A percentile compares a stretch with the other conserved stretches of the same genome.
phyloP scores from a whole-genome alignment of 2,797 vertebrate genomes.

The Lophius americanus region DNA sequence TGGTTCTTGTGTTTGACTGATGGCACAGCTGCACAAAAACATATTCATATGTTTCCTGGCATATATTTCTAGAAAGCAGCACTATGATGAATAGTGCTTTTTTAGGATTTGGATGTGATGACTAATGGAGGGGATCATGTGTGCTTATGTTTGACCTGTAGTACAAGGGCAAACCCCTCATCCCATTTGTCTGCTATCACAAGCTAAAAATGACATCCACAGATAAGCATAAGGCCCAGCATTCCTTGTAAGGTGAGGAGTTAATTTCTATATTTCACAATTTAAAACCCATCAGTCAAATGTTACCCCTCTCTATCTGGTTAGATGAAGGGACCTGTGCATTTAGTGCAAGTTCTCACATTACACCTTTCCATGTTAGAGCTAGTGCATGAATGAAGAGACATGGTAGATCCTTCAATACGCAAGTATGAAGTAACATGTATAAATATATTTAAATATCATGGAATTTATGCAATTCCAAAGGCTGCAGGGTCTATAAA shows the following conservation, averaged over 20 bases:
- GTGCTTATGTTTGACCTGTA: conserved; percentile 87
- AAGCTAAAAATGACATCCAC: conserved; percentile 68
- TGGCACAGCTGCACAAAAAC: not conserved
- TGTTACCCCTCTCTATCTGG: conserved; percentile 85
- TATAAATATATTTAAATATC: not conserved
- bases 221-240: conserved; percentile 84
- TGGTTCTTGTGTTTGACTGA: not conserved
- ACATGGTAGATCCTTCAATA: too few relatives aligned
- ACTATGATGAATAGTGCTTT: conserved; percentile 32
- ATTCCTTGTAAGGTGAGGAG: conserved; percentile 88
- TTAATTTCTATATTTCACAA: conserved; percentile 94
- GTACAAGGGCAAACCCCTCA: conserved; percentile 74
- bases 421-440: too few relatives aligned
- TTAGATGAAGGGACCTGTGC: conserved; percentile 54
- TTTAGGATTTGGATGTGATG: conserved; percentile 73
- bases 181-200: conserved; percentile 54
- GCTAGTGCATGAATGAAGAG: conserved; percentile 67
- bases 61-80: conserved; percentile 7
- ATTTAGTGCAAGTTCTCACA: conserved; percentile 82
- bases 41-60: not conserved
- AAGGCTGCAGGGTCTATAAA: not conserved
- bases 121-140: conserved; percentile 89
- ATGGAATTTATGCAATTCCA: not conserved
- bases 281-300: conserved; percentile 87
- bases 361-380: conserved; percentile 84